Percentiles rank a stretch among this genome's conserved stretches.
phyloP scores from a whole-genome alignment of 2,113 vertebrate genomes.

The Centropristis striata region DNA sequence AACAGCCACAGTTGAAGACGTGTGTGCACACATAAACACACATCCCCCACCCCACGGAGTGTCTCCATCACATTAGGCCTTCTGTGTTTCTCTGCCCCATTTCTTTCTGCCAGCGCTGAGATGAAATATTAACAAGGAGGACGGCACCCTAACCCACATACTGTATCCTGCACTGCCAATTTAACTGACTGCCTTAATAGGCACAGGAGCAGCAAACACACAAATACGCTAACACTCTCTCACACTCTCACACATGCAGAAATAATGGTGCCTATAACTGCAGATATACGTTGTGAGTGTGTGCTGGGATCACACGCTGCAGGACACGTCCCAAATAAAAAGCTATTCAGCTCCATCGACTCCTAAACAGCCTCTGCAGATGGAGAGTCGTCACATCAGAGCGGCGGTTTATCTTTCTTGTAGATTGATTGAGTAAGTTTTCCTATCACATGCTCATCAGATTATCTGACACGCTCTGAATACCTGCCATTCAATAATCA shows the following conservation, averaged over 20 bases:
- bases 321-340: neutral
- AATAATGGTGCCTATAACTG: neutral
- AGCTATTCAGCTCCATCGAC: slow-evolving; percentile 27
- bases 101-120: slow-evolving; percentile 54
- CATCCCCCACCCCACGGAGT: slow-evolving; percentile 1
- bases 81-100: slow-evolving; percentile 61
- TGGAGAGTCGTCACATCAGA: slow-evolving; percentile 20
- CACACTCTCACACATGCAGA: neutral
- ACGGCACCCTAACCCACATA: slow-evolving; percentile 71
- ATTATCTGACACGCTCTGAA: slow-evolving; percentile 59
- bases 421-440: slow-evolving; percentile 61
- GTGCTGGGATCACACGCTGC: neutral
- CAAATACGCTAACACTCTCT: neutral
- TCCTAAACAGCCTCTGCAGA: neutral
- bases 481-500: slow-evolving; percentile 68
- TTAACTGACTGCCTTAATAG: slow-evolving; percentile 25
- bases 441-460: slow-evolving; percentile 51
- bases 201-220: slow-evolving; percentile 33
- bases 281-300: neutral
- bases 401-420: slow-evolving; percentile 14
- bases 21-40: slow-evolving; percentile 6
- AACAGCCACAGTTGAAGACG: neutral
- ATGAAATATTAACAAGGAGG: slow-evolving; percentile 76
- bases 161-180: slow-evolving; percentile 44
- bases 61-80: slow-evolving; percentile 17